phyloP scores from a whole-genome alignment of 2,113 vertebrate genomes.

The Colossoma macropomum region DNA sequence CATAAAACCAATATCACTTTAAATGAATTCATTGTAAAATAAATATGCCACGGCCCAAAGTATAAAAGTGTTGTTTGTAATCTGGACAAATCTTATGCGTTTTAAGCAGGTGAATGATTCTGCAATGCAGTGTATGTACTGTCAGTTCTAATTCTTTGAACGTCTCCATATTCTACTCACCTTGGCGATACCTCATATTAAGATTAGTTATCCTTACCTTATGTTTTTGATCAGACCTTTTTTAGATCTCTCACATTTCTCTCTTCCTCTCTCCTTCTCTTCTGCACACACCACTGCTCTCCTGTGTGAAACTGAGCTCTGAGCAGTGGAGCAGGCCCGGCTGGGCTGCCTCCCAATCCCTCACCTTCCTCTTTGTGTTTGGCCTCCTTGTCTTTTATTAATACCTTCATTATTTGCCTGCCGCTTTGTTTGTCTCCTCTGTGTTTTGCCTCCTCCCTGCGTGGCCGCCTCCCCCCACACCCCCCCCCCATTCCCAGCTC shows the following conservation, averaged over 20 bases:
- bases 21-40: too few species aligned
- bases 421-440: constrained; percentile 83
- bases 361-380: constrained; percentile 90
- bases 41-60: too few species aligned
- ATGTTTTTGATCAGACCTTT: neutral
- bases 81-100: too few species aligned
- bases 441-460: constrained; percentile 69
- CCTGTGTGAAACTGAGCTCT: constrained; percentile 61
- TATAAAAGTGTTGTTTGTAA: too few species aligned
- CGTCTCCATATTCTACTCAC: neutral
- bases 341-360: constrained; percentile 88
- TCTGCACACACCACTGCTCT: constrained; percentile 27
- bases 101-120: too few species aligned
- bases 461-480: constrained; percentile 11
- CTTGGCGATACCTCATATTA: neutral
- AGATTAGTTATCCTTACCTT: constrained; percentile 6
- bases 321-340: constrained; percentile 72
- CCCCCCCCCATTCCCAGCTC: constrained; percentile 76
- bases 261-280: constrained; percentile 2
- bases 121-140: neutral
- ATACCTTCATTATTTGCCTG: constrained; percentile 89
- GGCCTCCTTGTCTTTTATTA: constrained; percentile 73
- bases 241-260: constrained; percentile 37
- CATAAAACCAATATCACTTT: too few species aligned
- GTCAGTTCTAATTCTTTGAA: neutral